Evolutionary conservation across 1,140 invertebrate genomes (phyloP), one percentile per base, ranked within the genome.

Genomic region (Zaprionus davidi): DNA sequence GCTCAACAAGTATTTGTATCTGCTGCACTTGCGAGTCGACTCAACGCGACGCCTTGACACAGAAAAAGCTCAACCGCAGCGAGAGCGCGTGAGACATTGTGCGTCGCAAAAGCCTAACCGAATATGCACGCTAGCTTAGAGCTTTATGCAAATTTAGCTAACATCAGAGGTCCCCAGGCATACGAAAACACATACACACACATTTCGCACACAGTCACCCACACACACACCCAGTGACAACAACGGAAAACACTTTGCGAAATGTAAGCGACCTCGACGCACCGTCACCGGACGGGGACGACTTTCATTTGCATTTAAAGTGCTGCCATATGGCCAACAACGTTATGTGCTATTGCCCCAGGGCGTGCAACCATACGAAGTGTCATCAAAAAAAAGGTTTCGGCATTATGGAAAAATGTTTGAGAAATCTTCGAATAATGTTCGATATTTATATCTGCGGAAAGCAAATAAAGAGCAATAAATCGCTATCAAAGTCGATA

Each of bases 271-370:
- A 90, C 85, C 85, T 90, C 85, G 85, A 86, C 83, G 83, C 82
- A 85, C 82, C 67, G 72, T 79, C 83, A 79, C 56, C 77, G 66
- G 28, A 59, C 78, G 79, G 78, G 81, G 67, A 88, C 68, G 73
- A 84, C 84, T 87, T 87, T 87, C 84, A 87, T 88, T 88, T 88
- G 81, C 85, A 88, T 88, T 90, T 90, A 90, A 88, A 88, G 85
- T 88, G 85, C 71, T 90, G 85, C 85, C 85, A 88, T 84, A 82
- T 88, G 84, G 84, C 78, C 81, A 68, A 72, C 74, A 87, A 80
- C 38, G 55, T 75, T 69, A 58, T 71, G 60, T 71, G 66, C 26
- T 44, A 26, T 68, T 73, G 71, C 71, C 71, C 20, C 26, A 26
- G 49, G 64, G 74, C 69, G 77, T 79, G 73, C 62, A 59, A 60